phyloP scores from a whole-genome alignment of 2,797 vertebrate species.

The Tapirus indicus region DNA sequence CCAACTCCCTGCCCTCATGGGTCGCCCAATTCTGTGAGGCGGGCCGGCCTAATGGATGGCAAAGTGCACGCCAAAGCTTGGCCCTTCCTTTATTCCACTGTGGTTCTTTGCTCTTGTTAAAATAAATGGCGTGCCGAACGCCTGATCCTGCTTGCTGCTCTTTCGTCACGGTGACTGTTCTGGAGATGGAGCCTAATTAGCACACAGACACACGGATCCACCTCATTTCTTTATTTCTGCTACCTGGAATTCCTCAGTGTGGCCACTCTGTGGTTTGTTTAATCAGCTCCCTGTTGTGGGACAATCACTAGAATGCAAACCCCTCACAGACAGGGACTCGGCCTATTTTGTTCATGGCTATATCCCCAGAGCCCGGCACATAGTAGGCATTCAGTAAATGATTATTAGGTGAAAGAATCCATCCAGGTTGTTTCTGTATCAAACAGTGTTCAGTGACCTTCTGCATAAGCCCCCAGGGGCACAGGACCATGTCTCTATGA shows the following conservation, averaged over 20 bases:
- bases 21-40: not conserved
- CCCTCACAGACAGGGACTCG: not conserved
- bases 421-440: not conserved
- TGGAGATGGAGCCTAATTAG: not conserved
- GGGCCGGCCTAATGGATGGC: no score
- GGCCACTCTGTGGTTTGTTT: not conserved
- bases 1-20: fast-evolving
- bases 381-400: not conserved
- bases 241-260: not conserved
- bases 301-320: not conserved
- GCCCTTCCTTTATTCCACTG: not conserved
- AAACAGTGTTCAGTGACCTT: not conserved
- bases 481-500: not conserved
- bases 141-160: not conserved
- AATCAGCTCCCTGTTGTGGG: not conserved
- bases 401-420: not conserved
- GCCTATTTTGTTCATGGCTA: not conserved
- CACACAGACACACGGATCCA: not conserved
- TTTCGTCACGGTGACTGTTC: not conserved
- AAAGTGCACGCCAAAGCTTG: not conserved
- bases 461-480: not conserved
- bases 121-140: not conserved
- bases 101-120: not conserved
- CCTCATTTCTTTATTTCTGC: not conserved
- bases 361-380: not conserved